Conservation (phyloP, 2,888 invertebrate genomes). For the Hypena proboscidalis region DNA sequence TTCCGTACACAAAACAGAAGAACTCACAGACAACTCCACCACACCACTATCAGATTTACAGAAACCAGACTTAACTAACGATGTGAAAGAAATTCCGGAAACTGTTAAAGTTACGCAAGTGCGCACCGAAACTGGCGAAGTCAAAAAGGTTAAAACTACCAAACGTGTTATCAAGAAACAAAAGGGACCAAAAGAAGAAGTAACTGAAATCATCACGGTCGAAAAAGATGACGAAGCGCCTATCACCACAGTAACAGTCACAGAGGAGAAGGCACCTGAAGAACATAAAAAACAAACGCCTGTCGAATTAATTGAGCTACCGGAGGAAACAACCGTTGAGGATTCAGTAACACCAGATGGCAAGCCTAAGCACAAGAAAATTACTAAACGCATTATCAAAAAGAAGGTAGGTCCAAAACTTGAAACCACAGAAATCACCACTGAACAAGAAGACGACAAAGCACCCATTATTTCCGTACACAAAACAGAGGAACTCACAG, state of each 20-base stretch:
- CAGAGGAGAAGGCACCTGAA: no score
- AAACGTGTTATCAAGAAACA: conserved; percentile 50
- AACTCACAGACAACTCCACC: conserved; percentile 5
- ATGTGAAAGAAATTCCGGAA: conserved; percentile 30
- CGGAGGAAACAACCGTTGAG: no score
- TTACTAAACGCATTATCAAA: no score
- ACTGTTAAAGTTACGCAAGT: conserved; percentile 29
- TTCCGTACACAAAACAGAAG: conserved; percentile 6
- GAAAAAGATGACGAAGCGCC: conserved; percentile 43
- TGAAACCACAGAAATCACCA: conserved; percentile 38
- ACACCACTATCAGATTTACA: conserved; percentile 1
- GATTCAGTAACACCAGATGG: no score
- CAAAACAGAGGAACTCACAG: conserved; percentile 47
- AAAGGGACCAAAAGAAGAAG: conserved; percentile 48
- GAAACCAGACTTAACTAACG: neutral
- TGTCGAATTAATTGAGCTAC: no score
- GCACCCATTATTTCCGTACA: conserved; percentile 52
- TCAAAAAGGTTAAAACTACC: conserved; percentile 50
- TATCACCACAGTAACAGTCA: conserved; percentile 48
- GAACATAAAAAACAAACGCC: no score
- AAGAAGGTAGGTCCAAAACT: conserved; percentile 49
- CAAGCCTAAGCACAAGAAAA: no score
- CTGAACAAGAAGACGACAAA: conserved; percentile 33
- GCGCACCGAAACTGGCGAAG: conserved; percentile 27
- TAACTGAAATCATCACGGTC: conserved; percentile 34